Percentiles rank a stretch among this genome's conserved stretches.
Conservation (phyloP, 2,888 invertebrate genomes). For the Willowsia nigromaculata region DNA sequence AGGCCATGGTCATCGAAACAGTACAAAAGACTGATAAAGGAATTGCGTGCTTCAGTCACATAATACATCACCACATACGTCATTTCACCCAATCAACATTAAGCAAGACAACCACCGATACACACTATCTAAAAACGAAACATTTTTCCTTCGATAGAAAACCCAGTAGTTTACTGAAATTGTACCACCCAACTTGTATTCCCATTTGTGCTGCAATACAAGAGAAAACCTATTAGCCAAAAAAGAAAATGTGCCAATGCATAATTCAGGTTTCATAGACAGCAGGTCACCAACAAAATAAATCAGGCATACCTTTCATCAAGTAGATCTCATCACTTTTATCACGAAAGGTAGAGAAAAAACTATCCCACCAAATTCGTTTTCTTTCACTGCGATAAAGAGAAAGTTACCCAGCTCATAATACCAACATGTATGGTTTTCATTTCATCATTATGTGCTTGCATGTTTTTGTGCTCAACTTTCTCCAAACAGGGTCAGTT, state of each 20-base stretch:
- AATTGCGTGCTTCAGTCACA: constrained; percentile 35
- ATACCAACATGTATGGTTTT: background rate
- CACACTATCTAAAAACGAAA: too few species aligned
- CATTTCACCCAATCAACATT: background rate
- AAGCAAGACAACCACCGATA: too few species aligned
- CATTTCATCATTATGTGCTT: background rate
- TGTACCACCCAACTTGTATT: too few species aligned
- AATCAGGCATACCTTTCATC: background rate
- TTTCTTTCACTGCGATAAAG: background rate
- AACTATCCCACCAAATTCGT: background rate
- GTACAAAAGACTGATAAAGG: background rate
- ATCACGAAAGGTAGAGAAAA: background rate
- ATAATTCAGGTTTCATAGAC: background rate
- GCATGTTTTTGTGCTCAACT: background rate
- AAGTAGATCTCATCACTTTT: background rate
- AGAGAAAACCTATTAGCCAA: background rate
- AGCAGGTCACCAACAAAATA: background rate
- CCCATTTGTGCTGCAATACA: background rate
- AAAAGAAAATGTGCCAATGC: background rate
- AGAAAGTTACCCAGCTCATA: background rate
- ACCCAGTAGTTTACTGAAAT: too few species aligned
- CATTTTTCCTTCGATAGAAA: too few species aligned
- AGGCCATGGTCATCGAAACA: background rate
- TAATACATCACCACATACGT: too few species aligned
- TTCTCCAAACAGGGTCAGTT: background rate